Conservation (phyloP, 1,140 invertebrate species). For the Ectropis grisescens region DNA sequence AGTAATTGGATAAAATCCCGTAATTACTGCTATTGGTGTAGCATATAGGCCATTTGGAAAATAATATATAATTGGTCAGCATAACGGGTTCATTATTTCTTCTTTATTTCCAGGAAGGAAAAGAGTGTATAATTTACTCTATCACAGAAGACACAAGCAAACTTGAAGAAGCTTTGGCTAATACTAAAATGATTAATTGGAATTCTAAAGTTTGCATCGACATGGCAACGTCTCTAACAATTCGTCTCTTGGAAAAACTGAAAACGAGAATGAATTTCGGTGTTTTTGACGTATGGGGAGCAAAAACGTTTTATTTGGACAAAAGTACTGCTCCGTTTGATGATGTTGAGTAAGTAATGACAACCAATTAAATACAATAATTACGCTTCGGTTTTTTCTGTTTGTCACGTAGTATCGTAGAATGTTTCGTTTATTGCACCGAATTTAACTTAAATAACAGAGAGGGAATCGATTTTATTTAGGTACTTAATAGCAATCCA, state of each 20-base stretch:
- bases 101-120: no score
- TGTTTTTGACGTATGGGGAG: background rate
- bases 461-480: no score
- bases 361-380: background rate
- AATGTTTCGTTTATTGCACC: no score
- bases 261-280: background rate
- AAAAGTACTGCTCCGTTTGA: background rate
- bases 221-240: background rate
- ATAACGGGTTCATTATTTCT: no score
- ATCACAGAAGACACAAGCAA: conserved; percentile 22
- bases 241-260: conserved; percentile 1
- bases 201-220: background rate
- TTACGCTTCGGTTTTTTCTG: background rate
- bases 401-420: no score
- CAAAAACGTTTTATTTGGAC: background rate
- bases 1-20: no score
- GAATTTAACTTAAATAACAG: no score
- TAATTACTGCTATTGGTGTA: no score
- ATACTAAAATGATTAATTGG: conserved; percentile 32
- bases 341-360: background rate
- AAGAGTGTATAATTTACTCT: no score
- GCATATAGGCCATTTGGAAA: no score
- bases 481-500: no score
- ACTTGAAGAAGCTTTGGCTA: conserved; percentile 23
- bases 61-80: no score